phyloP scores from a whole-genome alignment of 2,888 invertebrate genomes.

The Liodrosophila aerea region DNA sequence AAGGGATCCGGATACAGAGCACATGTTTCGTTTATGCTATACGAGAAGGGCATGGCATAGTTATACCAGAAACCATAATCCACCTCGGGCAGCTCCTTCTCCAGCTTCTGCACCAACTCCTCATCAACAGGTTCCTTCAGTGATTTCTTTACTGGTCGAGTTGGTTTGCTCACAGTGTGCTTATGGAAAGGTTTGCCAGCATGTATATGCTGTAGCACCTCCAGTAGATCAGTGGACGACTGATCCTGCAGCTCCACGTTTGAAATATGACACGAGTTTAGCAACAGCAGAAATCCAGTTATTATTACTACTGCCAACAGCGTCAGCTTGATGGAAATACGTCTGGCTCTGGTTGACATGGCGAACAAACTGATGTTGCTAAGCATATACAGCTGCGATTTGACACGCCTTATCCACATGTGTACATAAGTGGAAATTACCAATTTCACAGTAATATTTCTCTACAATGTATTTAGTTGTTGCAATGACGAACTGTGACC shows the following conservation, averaged over 20 bases:
- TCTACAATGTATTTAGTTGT: too few relatives aligned
- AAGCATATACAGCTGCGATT: neutral
- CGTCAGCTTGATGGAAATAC: constrained; percentile 32
- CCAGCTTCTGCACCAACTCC: constrained; percentile 51
- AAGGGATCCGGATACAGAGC: constrained; percentile 92
- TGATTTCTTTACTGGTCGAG: neutral
- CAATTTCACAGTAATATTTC: too few relatives aligned
- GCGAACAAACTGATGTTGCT: constrained; percentile 35
- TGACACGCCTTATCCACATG: neutral
- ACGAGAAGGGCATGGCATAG: constrained; percentile 49
- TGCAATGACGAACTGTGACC: too few relatives aligned
- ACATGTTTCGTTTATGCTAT: constrained; percentile 83
- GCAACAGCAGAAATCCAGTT: constrained; percentile 41
- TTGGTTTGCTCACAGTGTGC: neutral
- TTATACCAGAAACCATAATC: constrained; percentile 61
- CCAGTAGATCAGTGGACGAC: neutral
- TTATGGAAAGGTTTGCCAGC: neutral
- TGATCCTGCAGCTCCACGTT: neutral
- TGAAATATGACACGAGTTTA: constrained; percentile 21
- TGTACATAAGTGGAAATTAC: too few relatives aligned
- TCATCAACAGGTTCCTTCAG: constrained; percentile 47
- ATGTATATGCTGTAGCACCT: neutral
- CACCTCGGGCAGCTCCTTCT: constrained; percentile 58
- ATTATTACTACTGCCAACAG: constrained; percentile 35
- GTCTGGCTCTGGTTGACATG: constrained; percentile 54